Conservation (phyloP, 2,113 vertebrate genomes). For the Acrocephalus arundinaceus region DNA sequence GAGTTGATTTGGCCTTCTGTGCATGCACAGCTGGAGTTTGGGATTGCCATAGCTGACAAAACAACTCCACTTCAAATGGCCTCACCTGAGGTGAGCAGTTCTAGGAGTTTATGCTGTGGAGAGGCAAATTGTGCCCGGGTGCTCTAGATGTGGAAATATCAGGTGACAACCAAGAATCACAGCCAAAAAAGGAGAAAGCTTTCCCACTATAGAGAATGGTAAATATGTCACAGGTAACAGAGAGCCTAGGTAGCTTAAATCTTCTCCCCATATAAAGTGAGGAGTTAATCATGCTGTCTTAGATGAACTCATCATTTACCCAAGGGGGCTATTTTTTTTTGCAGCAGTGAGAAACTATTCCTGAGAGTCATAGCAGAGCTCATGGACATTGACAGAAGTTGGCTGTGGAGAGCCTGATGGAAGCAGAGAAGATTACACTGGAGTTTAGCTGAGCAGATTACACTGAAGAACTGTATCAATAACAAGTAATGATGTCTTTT, state of each 20-base stretch:
- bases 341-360: background rate
- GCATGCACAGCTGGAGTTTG: background rate
- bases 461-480: background rate
- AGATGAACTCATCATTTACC: background rate
- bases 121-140: background rate
- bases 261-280: background rate
- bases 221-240: background rate
- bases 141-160: background rate
- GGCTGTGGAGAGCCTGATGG: background rate
- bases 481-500: background rate
- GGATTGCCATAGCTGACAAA: background rate
- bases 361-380: background rate
- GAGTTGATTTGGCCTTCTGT: background rate
- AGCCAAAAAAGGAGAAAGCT: background rate
- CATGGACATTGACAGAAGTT: background rate
- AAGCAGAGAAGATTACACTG: background rate
- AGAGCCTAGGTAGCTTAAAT: background rate
- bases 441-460: background rate
- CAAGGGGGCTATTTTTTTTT: background rate
- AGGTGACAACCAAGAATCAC: background rate
- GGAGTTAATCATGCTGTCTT: background rate
- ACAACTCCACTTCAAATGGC: background rate
- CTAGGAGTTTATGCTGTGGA: background rate
- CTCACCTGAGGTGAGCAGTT: background rate
- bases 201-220: background rate